Evolutionary conservation across 2,888 invertebrate genomes (phyloP).

Genomic region (Leptinotarsa haldemani): DNA sequence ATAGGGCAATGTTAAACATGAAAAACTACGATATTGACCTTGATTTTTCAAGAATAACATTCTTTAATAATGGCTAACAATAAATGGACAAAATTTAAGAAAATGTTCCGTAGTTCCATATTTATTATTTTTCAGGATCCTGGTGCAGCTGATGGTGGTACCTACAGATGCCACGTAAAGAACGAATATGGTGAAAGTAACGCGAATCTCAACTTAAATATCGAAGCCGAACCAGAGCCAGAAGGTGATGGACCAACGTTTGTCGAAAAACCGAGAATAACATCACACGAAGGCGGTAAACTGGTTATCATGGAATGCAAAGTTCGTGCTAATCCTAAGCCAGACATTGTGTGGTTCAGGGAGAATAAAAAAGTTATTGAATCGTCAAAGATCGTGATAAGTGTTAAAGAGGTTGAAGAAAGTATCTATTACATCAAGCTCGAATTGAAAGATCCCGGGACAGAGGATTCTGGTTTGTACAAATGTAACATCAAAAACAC

Average conservation of each 20-base stretch:
- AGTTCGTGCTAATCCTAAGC: slow-evolving; percentile 81
- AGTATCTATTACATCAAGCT: slow-evolving; percentile 89
- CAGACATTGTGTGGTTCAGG: slow-evolving; percentile 85
- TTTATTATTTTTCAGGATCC: slow-evolving; percentile 74
- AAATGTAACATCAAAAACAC: slow-evolving; percentile 97
- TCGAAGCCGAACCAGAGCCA: slow-evolving; percentile 95
- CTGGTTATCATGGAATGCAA: slow-evolving; percentile 89
- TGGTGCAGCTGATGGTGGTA: slow-evolving; percentile 83
- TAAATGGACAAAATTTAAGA: neutral
- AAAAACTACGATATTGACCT: too few relatives aligned
- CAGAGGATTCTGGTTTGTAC: slow-evolving; percentile 97
- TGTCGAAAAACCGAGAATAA: slow-evolving; percentile 88
- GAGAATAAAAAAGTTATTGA: slow-evolving; percentile 84
- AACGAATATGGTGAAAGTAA: slow-evolving; percentile 97
- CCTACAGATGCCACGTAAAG: slow-evolving; percentile 93
- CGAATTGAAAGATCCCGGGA: slow-evolving; percentile 89
- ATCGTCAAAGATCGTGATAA: slow-evolving; percentile 83
- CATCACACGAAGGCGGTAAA: slow-evolving; percentile 85
- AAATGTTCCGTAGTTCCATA: too few relatives aligned
- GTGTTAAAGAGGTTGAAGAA: slow-evolving; percentile 77
- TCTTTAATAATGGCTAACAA: neutral
- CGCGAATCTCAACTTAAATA: slow-evolving; percentile 95
- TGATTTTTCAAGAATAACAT: too few relatives aligned
- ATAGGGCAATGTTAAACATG: too few relatives aligned
- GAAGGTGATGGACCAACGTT: slow-evolving; percentile 96